Base-by-base conservation (phyloP, 2,888 invertebrate species). In the Rhyacophila evoluta region DNA sequence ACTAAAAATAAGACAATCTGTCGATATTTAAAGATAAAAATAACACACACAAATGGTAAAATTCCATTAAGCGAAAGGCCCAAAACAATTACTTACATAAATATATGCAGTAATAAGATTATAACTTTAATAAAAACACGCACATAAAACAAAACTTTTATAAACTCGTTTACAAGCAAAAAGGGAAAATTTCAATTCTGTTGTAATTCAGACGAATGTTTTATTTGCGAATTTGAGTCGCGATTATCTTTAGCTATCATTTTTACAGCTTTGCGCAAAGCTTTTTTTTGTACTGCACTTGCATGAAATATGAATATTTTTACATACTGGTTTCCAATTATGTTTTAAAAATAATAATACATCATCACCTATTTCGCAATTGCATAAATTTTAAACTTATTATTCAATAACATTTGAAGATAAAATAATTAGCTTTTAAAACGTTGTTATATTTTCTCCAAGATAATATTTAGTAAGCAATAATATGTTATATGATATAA, bases 201-300 rank as follows among this genome's bases (percentile, higher is more conserved):
- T 55, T 55, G 25, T 55, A 55, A 55, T 55, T 55, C 55, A 55
- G 55, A 55, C 55, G 55, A 55, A 55, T 55, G 55, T 55, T 55
- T 55, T 55, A 55, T 55, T 19, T 55, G 19, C 55, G 55, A 19
- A 55, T 55, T 55, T 55, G 55, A 55, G 55, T 55, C 19, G 55
- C 19, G 55, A 55, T 55, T 55, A 55, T 55, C 55, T 55, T 55
- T 25, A 55, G 55, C 55, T 55, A 55, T 55, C 55, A 55, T 55
- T 55, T 55, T 55, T 55, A 55, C 19, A 55, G 55, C 55, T 55
- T 55, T 55, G 15, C 2, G 25, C 55, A 10, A 10, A 55, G 4
- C 55, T 6, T 55, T 55, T 33, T 55, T 55, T 41, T 41, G n/a
- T 41, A 15, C 6, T 41, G 12, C 15, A 6, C 55, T 25, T 55